phyloP scores from a whole-genome alignment of 2,888 invertebrate genomes.

The Tachina fera region DNA sequence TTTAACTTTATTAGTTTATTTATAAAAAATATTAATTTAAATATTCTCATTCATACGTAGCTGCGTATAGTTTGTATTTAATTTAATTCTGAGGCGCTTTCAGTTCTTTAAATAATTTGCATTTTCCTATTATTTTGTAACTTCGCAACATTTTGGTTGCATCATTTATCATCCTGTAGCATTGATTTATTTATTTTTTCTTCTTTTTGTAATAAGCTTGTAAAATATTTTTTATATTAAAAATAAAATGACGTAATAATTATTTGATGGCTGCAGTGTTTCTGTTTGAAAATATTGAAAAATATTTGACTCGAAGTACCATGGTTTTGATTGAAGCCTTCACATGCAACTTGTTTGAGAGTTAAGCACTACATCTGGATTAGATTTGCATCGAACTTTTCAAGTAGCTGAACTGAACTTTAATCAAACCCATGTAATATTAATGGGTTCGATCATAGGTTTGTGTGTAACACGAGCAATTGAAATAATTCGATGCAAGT shows the following conservation, averaged over 20 bases:
- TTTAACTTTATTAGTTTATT: conserved; percentile 18
- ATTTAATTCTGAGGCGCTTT: conserved; percentile 69
- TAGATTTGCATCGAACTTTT: too few relatives aligned
- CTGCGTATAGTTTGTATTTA: conserved; percentile 62
- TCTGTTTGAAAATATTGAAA: conserved; percentile 8
- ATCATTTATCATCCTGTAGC: conserved; percentile 35
- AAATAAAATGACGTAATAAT: conserved; percentile 70
- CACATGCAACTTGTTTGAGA: neutral
- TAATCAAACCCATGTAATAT: neutral
- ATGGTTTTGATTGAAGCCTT: neutral
- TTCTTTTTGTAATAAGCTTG: conserved; percentile 40
- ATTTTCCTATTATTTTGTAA: conserved; percentile 12
- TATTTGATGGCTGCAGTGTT: conserved; percentile 34
- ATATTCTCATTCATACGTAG: conserved; percentile 43
- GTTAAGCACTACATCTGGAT: too few relatives aligned
- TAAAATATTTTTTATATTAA: conserved; percentile 54
- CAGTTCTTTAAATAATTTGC: conserved; percentile 57
- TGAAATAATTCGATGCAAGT: neutral
- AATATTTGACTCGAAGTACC: conserved; percentile 1
- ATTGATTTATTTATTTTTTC: conserved; percentile 53
- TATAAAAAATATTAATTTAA: conserved; percentile 10
- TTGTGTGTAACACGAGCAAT: neutral
- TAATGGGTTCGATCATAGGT: neutral
- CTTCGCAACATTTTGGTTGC: conserved; percentile 57
- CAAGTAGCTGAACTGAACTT: too few relatives aligned